Conservation (phyloP, 2,797 vertebrate species). For the Sebastes flavidus region DNA sequence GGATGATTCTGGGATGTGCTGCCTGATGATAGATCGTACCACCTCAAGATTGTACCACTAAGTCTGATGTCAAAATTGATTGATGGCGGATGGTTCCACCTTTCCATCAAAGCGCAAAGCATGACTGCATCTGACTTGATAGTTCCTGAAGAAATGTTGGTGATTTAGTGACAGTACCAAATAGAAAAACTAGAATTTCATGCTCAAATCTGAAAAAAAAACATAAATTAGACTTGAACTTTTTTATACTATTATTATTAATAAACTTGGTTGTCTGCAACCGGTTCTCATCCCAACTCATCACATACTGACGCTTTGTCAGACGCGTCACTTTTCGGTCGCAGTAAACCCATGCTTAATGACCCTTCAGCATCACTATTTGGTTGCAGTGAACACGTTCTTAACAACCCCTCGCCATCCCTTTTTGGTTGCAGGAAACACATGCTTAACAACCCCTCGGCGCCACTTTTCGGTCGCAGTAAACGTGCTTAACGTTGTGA, state of each 20-base stretch:
- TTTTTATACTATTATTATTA: background rate
- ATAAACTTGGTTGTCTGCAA: background rate
- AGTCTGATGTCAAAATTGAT: slow-evolving; percentile 11
- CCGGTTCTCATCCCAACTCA: no score
- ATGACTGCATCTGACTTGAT: background rate
- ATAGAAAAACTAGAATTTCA: background rate
- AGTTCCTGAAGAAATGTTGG: background rate
- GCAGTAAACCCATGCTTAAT: no score
- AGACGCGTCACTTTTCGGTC: no score
- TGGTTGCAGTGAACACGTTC: no score
- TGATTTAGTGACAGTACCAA: background rate
- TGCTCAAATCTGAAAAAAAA: background rate
- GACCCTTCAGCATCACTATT: no score
- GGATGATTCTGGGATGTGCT: background rate
- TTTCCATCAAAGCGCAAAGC: background rate
- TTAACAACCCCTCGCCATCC: no score
- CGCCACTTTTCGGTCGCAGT: no score
- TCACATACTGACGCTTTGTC: no score
- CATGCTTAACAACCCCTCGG: no score
- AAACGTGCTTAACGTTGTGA: no score
- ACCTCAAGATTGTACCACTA: slow-evolving; percentile 5
- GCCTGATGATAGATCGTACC: slow-evolving; percentile 2
- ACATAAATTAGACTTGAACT: background rate
- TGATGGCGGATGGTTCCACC: background rate
- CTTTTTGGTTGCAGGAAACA: no score